A percentile compares a stretch with the other conserved stretches of the same genome.
phyloP scores from a whole-genome alignment of 2,797 vertebrate species.

The Alauda arvensis region DNA sequence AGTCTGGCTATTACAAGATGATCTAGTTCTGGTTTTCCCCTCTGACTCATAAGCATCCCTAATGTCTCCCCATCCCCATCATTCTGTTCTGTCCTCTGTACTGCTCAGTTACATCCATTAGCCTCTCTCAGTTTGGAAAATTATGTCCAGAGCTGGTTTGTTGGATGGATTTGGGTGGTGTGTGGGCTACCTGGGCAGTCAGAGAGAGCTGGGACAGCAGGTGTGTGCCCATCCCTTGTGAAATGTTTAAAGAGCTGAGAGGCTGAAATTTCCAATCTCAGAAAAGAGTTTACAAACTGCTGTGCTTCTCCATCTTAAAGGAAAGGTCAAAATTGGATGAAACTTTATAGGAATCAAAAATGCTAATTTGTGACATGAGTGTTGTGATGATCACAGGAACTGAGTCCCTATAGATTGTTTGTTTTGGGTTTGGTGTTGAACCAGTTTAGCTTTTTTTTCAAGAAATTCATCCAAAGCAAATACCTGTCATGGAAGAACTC shows the following conservation, averaged over 20 bases:
- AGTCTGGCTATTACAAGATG: neutral
- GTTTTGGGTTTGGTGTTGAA: neutral
- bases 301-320: neutral
- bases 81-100: neutral
- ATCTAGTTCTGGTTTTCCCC: neutral
- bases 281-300: neutral
- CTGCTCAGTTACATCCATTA: neutral
- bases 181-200: neutral
- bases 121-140: neutral
- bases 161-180: neutral
- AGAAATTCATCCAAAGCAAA: neutral
- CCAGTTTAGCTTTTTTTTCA: neutral
- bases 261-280: neutral
- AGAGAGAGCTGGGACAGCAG: neutral
- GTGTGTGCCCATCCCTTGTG: accelerated
- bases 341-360: neutral
- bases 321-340: neutral
- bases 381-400: neutral
- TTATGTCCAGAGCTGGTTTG: neutral
- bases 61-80: neutral
- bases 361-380: neutral
- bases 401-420: neutral
- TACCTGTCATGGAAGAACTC: neutral
- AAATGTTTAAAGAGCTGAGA: neutral
- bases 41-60: neutral